A percentile compares a stretch with the other conserved stretches of the same genome.
Evolutionary conservation across 2,888 invertebrate genomes (phyloP).

Genomic region (Sepiola atlantica): DNA sequence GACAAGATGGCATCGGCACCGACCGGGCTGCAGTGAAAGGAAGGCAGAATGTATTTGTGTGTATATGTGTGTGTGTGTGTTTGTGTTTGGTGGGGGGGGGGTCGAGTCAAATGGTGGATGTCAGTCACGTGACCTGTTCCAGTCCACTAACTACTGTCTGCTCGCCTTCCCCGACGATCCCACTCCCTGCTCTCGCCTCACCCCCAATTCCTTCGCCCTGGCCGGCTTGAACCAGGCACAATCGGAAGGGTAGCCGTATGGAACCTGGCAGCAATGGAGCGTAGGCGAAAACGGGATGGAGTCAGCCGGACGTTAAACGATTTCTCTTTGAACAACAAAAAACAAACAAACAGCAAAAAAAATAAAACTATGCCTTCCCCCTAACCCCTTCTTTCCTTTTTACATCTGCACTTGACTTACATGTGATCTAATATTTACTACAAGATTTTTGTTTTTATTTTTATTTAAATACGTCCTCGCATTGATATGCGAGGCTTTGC

Average conservation of each 20-base stretch:
- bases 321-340: not conserved
- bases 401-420: not conserved
- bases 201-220: not conserved
- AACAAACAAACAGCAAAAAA: too few species aligned
- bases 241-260: conserved; percentile 32
- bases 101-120: not conserved
- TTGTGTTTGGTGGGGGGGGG: not conserved
- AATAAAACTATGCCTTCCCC: not conserved
- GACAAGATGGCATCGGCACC: not conserved
- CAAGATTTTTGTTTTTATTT: not conserved
- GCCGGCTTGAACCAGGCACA: not conserved
- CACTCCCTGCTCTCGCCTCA: too few species aligned
- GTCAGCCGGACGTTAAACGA: not conserved
- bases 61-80: too few species aligned
- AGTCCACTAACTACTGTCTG: not conserved
- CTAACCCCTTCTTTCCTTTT: not conserved
- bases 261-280: conserved; percentile 13
- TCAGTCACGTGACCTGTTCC: not conserved
- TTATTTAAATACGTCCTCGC: not conserved
- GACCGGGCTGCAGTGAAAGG: too few species aligned
- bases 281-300: not conserved
- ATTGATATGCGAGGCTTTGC: too few species aligned
- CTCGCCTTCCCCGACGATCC: not conserved
- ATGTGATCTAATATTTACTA: not conserved
- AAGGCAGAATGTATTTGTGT: too few species aligned